Conservation (phyloP, 2,888 invertebrate species). For the Drosophila borealis region DNA sequence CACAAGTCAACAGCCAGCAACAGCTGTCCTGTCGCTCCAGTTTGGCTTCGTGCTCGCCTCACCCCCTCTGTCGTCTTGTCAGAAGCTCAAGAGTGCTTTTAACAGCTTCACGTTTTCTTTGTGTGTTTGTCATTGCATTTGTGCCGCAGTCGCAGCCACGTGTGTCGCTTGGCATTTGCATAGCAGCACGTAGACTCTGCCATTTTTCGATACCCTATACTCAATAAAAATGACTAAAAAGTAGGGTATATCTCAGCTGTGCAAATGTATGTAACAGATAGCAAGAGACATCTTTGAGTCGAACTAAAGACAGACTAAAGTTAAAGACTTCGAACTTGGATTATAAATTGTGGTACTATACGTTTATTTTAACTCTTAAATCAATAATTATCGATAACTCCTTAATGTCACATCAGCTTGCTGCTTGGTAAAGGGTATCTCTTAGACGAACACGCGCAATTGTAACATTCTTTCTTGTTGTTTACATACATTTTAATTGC, state of each 20-base stretch:
- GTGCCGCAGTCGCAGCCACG: slow-evolving; percentile 54
- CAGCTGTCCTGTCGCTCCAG: slow-evolving; percentile 60
- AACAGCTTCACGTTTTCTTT: slow-evolving; percentile 33
- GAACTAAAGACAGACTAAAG: too few relatives aligned
- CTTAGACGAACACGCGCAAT: too few relatives aligned
- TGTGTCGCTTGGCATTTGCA: slow-evolving; percentile 64
- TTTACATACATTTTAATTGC: slow-evolving; percentile 37
- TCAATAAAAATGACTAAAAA: neutral
- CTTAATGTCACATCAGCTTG: too few relatives aligned
- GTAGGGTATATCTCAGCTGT: neutral
- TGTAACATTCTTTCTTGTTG: neutral
- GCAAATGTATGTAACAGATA: neutral
- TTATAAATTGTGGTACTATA: too few relatives aligned
- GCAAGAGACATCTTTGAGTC: neutral
- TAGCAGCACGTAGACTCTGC: slow-evolving; percentile 59
- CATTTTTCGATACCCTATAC: slow-evolving; percentile 11
- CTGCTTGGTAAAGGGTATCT: neutral
- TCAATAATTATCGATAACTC: too few relatives aligned
- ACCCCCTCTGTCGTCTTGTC: neutral
- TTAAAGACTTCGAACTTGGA: too few relatives aligned
- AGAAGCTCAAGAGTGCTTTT: slow-evolving; percentile 9
- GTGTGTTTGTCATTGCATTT: slow-evolving; percentile 25
- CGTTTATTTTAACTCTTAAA: too few relatives aligned
- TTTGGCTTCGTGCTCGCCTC: slow-evolving; percentile 15
- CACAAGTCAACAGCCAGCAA: slow-evolving; percentile 52